Evolutionary conservation across 2,797 vertebrate genomes (phyloP).

Genomic region (Rhabdomys pumilio): DNA sequence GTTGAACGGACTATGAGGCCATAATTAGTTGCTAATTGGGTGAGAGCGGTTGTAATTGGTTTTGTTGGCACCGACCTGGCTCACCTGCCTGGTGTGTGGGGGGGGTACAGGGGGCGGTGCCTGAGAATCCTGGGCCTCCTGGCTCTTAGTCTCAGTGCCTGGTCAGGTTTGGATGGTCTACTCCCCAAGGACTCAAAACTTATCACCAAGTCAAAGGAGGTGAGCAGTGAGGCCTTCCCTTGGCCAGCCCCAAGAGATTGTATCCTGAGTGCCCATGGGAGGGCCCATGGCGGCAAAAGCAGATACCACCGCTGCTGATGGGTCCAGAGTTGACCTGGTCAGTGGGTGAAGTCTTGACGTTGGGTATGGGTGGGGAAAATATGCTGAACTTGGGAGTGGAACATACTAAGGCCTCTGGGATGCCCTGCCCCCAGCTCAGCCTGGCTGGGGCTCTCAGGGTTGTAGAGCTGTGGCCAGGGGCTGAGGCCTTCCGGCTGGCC

Average conservation of each 20-base stretch:
- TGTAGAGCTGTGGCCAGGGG: conserved; percentile 72
- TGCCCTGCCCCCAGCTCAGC: conserved; percentile 60
- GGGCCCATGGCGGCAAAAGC: not conserved
- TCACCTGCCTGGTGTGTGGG: conserved; percentile 73
- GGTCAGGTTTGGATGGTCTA: not conserved
- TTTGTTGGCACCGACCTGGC: conserved; percentile 85
- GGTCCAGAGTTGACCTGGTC: not conserved
- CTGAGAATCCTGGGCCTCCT: not conserved
- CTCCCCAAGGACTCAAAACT: not conserved
- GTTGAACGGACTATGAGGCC: conserved; percentile 90
- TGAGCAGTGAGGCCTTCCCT: not conserved
- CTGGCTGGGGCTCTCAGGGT: conserved; percentile 68
- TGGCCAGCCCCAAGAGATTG: not conserved
- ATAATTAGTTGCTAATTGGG: conserved; percentile 92
- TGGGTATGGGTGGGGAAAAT: not conserved
- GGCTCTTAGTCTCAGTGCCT: not conserved
- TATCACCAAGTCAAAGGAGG: not conserved
- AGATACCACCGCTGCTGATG: not conserved
- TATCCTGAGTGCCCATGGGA: not conserved
- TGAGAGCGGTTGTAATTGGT: conserved; percentile 90
- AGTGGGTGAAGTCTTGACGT: not conserved
- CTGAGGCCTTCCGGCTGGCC: conserved; percentile 83
- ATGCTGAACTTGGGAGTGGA: not conserved
- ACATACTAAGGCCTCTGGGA: not conserved
- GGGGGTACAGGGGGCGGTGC: not conserved